Evolutionary conservation across 2,113 vertebrate genomes (phyloP).

Genomic region (Nothocercus julius): DNA sequence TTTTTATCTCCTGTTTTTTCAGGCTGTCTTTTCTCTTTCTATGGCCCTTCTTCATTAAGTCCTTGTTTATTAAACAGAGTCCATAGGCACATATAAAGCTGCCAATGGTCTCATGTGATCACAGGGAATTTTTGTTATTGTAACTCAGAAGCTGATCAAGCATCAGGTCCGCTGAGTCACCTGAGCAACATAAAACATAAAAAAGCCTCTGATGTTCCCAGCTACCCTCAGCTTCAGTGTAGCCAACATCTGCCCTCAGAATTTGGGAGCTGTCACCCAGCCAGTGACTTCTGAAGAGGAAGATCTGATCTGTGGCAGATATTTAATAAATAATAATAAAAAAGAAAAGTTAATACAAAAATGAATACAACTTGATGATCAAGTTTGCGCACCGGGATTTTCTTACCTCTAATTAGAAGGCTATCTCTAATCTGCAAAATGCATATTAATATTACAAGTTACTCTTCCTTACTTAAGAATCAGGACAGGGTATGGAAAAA

Average conservation of each 20-base stretch:
- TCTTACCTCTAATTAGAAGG: background rate
- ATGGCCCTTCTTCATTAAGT: background rate
- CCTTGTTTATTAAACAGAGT: background rate
- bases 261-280: background rate
- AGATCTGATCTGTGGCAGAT: background rate
- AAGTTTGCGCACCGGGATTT: background rate
- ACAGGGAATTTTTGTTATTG: background rate
- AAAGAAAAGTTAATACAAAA: background rate
- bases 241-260: background rate
- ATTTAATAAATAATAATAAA: background rate
- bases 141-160: background rate
- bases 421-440: conserved; percentile 2
- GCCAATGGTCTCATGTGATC: background rate
- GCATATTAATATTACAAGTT: conserved; percentile 26
- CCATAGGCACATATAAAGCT: background rate
- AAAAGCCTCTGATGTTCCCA: background rate
- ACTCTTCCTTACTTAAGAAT: conserved; percentile 10
- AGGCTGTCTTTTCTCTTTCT: background rate
- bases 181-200: background rate
- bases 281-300: background rate
- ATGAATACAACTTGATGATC: background rate
- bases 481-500: conserved; percentile 52
- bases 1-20: background rate
- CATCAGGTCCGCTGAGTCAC: background rate
- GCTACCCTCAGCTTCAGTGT: background rate